Evolutionary conservation across 2,888 invertebrate genomes (phyloP), one percentile per base, ranked within the genome.

Genomic region (Drosophila meridiana): DNA sequence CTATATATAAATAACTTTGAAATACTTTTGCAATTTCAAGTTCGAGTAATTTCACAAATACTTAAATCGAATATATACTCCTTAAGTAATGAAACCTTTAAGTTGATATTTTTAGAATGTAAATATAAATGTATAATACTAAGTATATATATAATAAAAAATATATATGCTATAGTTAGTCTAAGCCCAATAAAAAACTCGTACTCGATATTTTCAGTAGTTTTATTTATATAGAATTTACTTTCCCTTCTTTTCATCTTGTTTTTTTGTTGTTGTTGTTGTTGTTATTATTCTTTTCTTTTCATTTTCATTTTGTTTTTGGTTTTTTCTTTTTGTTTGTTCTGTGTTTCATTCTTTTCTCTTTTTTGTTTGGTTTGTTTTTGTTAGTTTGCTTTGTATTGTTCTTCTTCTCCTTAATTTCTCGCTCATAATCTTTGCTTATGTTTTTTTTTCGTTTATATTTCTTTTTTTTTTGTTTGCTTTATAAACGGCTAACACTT

Each of bases 181-280:
- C 11, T 20, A 50, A 0, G 70, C 78, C 56, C 58, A 60, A 77
- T 78, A 72, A 82, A 84, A 88, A 84, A 78, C 53, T 78, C 55
- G 50, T 62, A 43, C 45, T 63, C 70, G 82, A 73, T 81, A 87
- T 90, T 90, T 91, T 91, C 86, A 91, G 89, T 92, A 91, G 90
- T 92, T 91, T 91, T 91, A 88, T 91, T 91, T 91, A 90, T 91
- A 91, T 92, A 90, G 91, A 92, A 91, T 91, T 91, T 90, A 90
- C 87, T 89, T 91, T 91, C 82, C 82, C 71, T 82, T 81, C 80
- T 72, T 79, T 76, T 80, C 74, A 73, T 81, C 69, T 42, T 83
- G 47, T 79, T 83, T 81, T 82, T 4, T 40, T 81, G 34, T 80
- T 83, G 79, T 82, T 14, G 14, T n/a, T 40, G 6, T 14, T 82